Base-by-base conservation (phyloP, 1,140 invertebrate species). In the Arion vulgaris region DNA sequence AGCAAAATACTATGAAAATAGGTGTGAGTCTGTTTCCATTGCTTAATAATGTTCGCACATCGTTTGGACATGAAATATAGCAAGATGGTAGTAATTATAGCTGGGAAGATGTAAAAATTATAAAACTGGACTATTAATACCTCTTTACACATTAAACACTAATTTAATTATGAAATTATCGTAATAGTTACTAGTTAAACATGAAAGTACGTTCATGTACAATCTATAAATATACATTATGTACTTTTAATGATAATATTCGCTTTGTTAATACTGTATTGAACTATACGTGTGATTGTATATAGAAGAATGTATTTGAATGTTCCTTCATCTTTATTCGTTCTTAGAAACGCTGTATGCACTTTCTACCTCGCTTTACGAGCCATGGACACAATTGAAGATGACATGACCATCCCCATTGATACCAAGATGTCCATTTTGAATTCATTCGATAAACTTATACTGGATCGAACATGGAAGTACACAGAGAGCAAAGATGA, bases 361-460 rank as follows among this genome's bases (percentile, higher is more conserved):
- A 84, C 91, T 38, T 91, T 88, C 69, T 91, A 91, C 73, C 82
- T 91, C 74, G 90, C 91, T 11, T 77, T 91, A n/a, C 83, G 90
- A 53, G 89, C 90, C 49, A 84, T 91, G 28, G 90, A 91, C 77
- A 91, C 90, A 34, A 83, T 91, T 15, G 90, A 91, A 76, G 90
- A 91, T 82, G 90, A 91, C 72, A 90, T 89, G 86, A 87, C 88
- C 0, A 89, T 91, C 41, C 82, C 85, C 0, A 69, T 78, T 1
- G 81, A 87, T 5, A 41, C 77, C 32, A 91, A 91, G 77, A 68
- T 89, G 5, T 73, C 77, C n/a, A 85, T 91, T 83, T 80, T 91
- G 15, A 83, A 74, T 74, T 41, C 72, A 5, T 91, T 91, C 77
- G 82, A 90, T 80, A 84, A 77, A 17, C 85, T 88, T 74, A 83